Evolutionary conservation across 2,888 invertebrate species (phyloP), one percentile per base, ranked within the genome.

Genomic region (Sclerodermus sp.): DNA sequence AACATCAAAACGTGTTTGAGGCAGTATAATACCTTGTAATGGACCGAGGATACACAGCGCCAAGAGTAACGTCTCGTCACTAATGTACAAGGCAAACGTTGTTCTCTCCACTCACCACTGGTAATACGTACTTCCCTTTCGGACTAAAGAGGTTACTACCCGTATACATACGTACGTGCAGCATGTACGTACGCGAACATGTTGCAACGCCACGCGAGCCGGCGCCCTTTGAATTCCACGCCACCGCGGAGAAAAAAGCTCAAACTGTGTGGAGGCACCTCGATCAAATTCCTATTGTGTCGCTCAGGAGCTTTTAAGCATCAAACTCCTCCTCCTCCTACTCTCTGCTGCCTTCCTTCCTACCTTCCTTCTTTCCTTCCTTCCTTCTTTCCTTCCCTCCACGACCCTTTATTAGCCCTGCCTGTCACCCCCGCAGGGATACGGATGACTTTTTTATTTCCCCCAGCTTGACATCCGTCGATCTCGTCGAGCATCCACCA

Each of bases 401-500:
- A 59, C 66, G 62, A 55, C 51, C 64, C 63, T 67, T 70, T 71
- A 71, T 71, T 71, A 71, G 65, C 62, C 64, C 53, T 47, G 42
- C 45, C 53, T 43, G 49, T 51, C 49, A 49, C 60, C 68, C 64
- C 62, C 51, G 54, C 58, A 53, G 63, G 57, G 65, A 60, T 55
- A 53, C 70, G 76, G 75, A 69, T 71, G 73, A 70, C 71, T 76
- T 77, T 77, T 77, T 74, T 75, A 73, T 76, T 76, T 76, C 73
- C 70, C 73, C 70, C 71, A 67, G 67, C 74, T 77, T 76, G 71
- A 73, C 74, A 71, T 73, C 60, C 64, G 64, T 57, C 67, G 60
- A 66, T 67, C 67, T 68, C 65, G 23, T 55, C 57, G 53, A 55
- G 49, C 49, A 44, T 62, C 57, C 60, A 45, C 70, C 71, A 70